Evolutionary conservation across 1,140 invertebrate species (phyloP).

Genomic region (Dinoponera quadriceps): DNA sequence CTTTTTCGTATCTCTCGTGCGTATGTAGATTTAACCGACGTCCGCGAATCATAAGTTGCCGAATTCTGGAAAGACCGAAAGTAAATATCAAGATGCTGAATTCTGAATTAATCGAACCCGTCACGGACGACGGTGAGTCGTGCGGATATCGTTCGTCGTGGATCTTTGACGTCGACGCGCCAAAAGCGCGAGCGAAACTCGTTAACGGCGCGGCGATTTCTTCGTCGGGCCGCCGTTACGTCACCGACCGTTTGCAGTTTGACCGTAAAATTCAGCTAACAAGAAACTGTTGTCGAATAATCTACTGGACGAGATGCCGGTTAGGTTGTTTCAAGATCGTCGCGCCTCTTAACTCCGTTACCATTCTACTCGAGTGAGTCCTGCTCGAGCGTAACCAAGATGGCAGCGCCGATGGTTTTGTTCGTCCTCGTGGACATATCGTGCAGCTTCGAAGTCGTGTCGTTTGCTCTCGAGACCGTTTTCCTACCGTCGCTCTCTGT

Average conservation of each 20-base stretch:
- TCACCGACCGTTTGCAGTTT: constrained; percentile 38
- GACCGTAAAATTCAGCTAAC: constrained; percentile 70
- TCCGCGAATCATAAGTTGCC: no score
- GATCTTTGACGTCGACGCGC: background rate
- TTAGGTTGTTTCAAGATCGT: constrained; percentile 68
- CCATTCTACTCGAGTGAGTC: constrained; percentile 67
- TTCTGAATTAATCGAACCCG: no score
- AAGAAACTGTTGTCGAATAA: constrained; percentile 75
- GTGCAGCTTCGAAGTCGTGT: constrained; percentile 19
- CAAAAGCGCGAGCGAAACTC: constrained; percentile 17
- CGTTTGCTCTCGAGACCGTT: constrained; percentile 3
- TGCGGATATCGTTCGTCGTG: background rate
- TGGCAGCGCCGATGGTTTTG: constrained; percentile 58
- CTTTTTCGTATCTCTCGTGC: no score
- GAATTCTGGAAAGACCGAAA: no score
- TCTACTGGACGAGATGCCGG: constrained; percentile 62
- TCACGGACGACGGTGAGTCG: no score
- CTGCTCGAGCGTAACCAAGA: constrained; percentile 75
- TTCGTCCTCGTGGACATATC: constrained; percentile 42
- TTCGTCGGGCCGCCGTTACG: background rate
- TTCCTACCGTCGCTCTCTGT: background rate
- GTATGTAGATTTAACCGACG: no score
- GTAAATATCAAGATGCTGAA: no score
- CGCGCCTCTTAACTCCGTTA: constrained; percentile 65
- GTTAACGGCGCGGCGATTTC: constrained; percentile 46